phyloP scores from a whole-genome alignment of 2,888 invertebrate genomes.

The Slavum lentiscoides region DNA sequence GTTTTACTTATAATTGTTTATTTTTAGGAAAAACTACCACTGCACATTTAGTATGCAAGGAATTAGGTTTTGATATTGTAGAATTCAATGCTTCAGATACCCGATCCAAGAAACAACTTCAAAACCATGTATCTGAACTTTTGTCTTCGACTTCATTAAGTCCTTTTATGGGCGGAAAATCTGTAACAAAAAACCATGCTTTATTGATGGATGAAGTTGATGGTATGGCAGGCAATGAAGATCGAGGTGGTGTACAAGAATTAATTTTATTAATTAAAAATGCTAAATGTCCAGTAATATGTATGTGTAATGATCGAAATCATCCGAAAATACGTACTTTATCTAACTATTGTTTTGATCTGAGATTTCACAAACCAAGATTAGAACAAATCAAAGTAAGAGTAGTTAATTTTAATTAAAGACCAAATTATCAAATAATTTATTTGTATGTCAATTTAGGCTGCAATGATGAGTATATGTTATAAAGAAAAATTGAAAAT shows the following conservation, averaged over 20 bases:
- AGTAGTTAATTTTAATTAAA: conserved; percentile 6
- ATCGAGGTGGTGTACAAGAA: conserved; percentile 95
- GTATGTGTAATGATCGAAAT: conserved; percentile 97
- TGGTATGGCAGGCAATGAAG: conserved; percentile 99
- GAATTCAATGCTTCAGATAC: conserved; percentile 99
- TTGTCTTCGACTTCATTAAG: conserved; percentile 76
- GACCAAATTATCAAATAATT: neutral
- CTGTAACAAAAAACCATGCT: conserved; percentile 76
- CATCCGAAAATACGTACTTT: conserved; percentile 91
- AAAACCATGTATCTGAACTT: conserved; percentile 80
- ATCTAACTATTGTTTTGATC: conserved; percentile 90
- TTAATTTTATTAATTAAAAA: conserved; percentile 88
- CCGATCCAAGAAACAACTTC: conserved; percentile 82
- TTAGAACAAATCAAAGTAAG: conserved; percentile 85
- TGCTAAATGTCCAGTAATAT: conserved; percentile 84
- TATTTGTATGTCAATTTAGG: conserved; percentile 63
- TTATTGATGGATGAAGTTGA: conserved; percentile 99
- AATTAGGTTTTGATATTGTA: conserved; percentile 83
- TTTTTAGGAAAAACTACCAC: conserved; percentile 80
- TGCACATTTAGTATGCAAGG: conserved; percentile 83
- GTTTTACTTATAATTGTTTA: neutral
- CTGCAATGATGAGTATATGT: conserved; percentile 87
- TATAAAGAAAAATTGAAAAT: conserved; percentile 87
- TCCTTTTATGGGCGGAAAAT: conserved; percentile 64
- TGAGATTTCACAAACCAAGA: conserved; percentile 82